Conservation (phyloP, 2,113 vertebrate species). For the Rissa tridactyla region DNA sequence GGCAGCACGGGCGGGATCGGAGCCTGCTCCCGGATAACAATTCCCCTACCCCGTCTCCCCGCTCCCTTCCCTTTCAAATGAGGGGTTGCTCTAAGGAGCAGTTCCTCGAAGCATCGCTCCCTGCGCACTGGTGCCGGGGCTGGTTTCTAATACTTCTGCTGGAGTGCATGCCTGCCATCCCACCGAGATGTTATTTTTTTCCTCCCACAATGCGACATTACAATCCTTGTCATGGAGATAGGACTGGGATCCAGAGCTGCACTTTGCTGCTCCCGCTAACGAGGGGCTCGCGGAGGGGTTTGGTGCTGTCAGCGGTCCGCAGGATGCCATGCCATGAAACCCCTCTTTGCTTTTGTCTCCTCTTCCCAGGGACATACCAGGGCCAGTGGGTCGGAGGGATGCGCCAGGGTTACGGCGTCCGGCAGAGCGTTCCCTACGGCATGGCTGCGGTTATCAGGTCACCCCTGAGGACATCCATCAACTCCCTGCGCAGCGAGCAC, state of each 20-base stretch:
- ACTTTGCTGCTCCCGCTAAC: rapidly evolving
- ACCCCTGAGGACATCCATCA: conserved; percentile 96
- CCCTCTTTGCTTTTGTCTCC: not conserved
- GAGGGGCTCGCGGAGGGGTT: rapidly evolving
- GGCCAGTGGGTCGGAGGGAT: conserved; percentile 96
- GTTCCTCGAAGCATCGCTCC: rapidly evolving
- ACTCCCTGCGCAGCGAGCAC: conserved; percentile 96
- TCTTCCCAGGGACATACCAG: conserved; percentile 88
- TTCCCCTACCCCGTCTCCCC: not conserved
- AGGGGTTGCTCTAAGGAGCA: not conserved
- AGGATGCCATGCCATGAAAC: not conserved
- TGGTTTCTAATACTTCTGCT: not conserved
- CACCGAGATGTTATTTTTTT: not conserved
- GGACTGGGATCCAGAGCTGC: not conserved
- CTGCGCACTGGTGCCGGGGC: rapidly evolving
- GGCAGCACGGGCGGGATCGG: rapidly evolving
- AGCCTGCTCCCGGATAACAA: not conserved
- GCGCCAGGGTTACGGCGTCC: conserved; percentile 95
- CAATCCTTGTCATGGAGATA: rapidly evolving
- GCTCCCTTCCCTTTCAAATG: not conserved
- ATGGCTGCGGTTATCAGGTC: conserved; percentile 97
- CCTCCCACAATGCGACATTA: rapidly evolving
- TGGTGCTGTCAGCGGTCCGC: rapidly evolving
- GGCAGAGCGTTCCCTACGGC: conserved; percentile 96
- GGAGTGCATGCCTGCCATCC: not conserved